Evolutionary conservation across 2,113 vertebrate genomes (phyloP).

Genomic region (Pterocles orientalis): DNA sequence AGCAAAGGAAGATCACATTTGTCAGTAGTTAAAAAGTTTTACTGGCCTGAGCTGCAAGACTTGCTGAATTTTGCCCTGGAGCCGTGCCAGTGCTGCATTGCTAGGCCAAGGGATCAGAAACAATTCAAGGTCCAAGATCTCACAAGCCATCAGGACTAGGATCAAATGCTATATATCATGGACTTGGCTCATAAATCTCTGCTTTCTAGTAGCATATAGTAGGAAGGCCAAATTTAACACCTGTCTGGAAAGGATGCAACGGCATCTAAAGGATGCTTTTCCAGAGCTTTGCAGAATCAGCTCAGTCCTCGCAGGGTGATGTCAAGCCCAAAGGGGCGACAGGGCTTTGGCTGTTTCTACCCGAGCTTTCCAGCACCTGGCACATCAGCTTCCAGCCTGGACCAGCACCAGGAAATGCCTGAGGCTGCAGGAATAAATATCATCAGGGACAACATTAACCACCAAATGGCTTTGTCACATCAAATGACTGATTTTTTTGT

Average conservation of each 20-base stretch:
- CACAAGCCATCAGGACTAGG: constrained; percentile 15
- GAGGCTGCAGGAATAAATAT: background rate
- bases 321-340: background rate
- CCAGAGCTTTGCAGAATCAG: background rate
- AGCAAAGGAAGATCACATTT: constrained; percentile 59
- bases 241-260: constrained; percentile 39
- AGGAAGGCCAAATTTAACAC: constrained; percentile 49
- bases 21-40: constrained; percentile 41
- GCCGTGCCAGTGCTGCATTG: background rate
- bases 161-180: background rate
- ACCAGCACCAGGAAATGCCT: constrained; percentile 1
- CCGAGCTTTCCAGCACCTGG: background rate
- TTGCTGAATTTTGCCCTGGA: constrained; percentile 52
- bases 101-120: constrained; percentile 34
- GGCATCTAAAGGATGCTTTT: background rate
- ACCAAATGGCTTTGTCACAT: background rate
- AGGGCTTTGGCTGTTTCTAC: background rate
- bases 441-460: background rate
- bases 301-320: background rate
- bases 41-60: constrained; percentile 14
- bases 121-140: constrained; percentile 18
- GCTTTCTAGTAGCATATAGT: constrained; percentile 41
- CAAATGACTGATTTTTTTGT: background rate
- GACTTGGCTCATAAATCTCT: constrained; percentile 24
- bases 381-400: background rate